These are phyloP conservation scores for Nyctibius bracteatus DNA, from an alignment of 2,113 vertebrate species.

Conservation along the genomic window DNA sequence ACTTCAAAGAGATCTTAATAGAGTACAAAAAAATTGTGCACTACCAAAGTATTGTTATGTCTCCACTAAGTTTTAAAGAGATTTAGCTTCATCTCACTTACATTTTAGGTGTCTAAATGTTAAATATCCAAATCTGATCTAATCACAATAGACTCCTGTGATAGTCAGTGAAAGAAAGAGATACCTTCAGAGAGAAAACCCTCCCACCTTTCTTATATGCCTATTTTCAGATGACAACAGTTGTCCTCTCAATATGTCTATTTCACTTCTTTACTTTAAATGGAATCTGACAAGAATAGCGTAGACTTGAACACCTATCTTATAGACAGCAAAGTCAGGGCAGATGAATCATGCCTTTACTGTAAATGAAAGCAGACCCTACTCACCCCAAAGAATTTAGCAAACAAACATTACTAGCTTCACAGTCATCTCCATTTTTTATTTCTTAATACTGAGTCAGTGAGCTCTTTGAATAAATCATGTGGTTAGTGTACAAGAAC, in stretches of 20 bases:
- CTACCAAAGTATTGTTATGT: neutral
- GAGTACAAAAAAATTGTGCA: neutral
- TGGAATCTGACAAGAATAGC: neutral
- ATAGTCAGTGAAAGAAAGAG: neutral
- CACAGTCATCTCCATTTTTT: slow-evolving; percentile 2
- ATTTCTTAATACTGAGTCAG: slow-evolving; percentile 20
- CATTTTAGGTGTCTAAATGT: neutral
- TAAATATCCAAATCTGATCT: neutral
- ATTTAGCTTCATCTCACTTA: neutral
- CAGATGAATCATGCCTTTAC: neutral
- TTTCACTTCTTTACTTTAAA: neutral
- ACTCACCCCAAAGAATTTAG: neutral
- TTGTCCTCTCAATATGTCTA: neutral
- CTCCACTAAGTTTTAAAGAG: neutral
- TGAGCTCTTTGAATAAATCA: neutral
- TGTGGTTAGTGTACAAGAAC: neutral
- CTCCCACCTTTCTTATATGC: neutral
- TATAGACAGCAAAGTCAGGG: neutral
- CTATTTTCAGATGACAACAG: neutral
- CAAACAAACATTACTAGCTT: neutral
- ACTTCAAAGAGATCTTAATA: neutral
- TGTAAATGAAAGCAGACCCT: slow-evolving; percentile 27
- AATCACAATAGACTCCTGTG: neutral
- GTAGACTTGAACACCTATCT: neutral
- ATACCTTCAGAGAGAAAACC: neutral